Conservation (phyloP, 2,797 vertebrate genomes). For the Danio kyathit region DNA sequence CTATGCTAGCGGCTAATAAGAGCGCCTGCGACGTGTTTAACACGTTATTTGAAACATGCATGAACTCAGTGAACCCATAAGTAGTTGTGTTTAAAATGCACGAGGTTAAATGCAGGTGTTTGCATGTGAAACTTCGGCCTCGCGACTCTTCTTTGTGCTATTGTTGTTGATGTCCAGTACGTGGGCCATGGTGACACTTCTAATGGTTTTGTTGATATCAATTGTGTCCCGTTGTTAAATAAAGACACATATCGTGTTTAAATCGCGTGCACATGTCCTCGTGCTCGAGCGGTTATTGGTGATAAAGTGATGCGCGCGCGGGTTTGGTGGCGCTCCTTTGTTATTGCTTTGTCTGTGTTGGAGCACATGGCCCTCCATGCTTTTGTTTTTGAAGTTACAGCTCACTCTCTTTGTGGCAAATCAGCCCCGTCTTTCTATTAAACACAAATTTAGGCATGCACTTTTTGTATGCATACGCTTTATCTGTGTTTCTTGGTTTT, state of each 20-base stretch:
- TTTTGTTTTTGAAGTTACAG: slow-evolving; percentile 87
- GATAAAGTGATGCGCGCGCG: background rate
- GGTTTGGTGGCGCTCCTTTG: slow-evolving; percentile 79
- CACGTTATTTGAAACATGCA: too few species aligned
- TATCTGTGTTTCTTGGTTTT: background rate
- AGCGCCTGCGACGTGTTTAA: background rate
- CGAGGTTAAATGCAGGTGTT: background rate
- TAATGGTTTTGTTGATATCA: background rate
- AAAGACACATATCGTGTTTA: background rate
- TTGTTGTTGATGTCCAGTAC: slow-evolving; percentile 29
- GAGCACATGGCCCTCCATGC: slow-evolving; percentile 94
- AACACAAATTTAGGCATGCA: background rate
- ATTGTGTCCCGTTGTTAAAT: background rate
- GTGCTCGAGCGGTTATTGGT: background rate
- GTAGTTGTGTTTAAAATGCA: background rate
- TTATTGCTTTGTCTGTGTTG: slow-evolving; percentile 96
- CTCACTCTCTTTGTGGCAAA: slow-evolving; percentile 68
- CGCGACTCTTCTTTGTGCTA: slow-evolving; percentile 43
- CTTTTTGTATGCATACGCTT: background rate
- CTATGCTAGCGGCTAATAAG: slow-evolving; percentile 50
- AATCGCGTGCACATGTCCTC: background rate
- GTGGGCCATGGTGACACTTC: slow-evolving; percentile 14
- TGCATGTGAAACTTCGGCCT: slow-evolving; percentile 41
- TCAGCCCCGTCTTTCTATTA: background rate
- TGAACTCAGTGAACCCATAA: background rate